Conservation (phyloP, 2,888 invertebrate species). For the Parnassius smintheus region DNA sequence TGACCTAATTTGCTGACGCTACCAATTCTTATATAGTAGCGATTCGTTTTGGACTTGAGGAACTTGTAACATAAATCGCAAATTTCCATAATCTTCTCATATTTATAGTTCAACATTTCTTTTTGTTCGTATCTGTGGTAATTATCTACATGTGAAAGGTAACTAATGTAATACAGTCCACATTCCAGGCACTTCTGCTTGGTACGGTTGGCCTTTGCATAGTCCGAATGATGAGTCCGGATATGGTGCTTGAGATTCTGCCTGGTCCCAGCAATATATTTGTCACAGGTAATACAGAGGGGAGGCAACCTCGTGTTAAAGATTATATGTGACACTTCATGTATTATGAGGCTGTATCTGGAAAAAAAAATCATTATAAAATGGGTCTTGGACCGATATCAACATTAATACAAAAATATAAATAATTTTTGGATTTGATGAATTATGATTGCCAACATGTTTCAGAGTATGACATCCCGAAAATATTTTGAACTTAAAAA, state of each 20-base stretch:
- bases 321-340: conserved; percentile 29
- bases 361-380: background rate
- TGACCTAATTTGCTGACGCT: conserved; percentile 17
- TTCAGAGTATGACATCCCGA: background rate
- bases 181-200: conserved; percentile 26
- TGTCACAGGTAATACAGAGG: conserved; percentile 33
- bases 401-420: too few relatives aligned
- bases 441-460: background rate
- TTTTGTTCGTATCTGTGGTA: conserved; percentile 23
- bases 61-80: conserved; percentile 28
- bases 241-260: conserved; percentile 23
- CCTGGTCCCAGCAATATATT: conserved; percentile 28
- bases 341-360: conserved; percentile 32
- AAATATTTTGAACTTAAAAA: too few relatives aligned
- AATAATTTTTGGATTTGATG: background rate
- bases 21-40: conserved; percentile 16
- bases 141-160: conserved; percentile 26
- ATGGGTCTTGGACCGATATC: too few relatives aligned
- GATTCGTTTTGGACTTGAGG: conserved; percentile 9
- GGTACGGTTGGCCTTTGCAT: background rate
- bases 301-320: conserved; percentile 15
- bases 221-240: conserved; percentile 7
- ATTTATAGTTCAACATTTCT: background rate
- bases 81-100: conserved; percentile 15
- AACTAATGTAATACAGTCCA: conserved; percentile 26